These are phyloP conservation scores for Pseudochromis fuscus DNA, from an alignment of 2,797 vertebrate genomes.

Conservation along the genomic window DNA sequence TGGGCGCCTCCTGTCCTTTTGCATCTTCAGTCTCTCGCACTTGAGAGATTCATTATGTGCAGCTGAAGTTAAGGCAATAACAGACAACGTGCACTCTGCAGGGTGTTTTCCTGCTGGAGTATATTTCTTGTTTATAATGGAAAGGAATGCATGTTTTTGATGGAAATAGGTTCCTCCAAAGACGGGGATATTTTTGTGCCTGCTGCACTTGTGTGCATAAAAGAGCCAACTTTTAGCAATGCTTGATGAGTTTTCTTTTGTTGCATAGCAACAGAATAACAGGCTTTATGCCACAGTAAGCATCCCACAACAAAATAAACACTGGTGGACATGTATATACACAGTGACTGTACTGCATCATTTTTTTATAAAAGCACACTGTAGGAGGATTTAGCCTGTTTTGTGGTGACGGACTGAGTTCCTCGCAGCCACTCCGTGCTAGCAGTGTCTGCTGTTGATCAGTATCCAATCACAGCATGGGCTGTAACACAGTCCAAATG, in stretches of 20 bases:
- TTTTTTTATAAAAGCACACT: conserved; percentile 45
- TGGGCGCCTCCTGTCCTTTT: conserved; percentile 96
- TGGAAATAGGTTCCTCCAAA: conserved; percentile 20
- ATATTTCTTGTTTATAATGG: conserved; percentile 43
- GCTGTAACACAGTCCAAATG: conserved; percentile 51
- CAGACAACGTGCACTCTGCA: conserved; percentile 37
- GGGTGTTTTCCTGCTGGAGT: conserved; percentile 46
- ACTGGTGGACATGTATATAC: conserved; percentile 58
- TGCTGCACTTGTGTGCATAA: conserved; percentile 9
- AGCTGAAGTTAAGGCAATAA: conserved; percentile 75
- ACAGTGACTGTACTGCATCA: conserved; percentile 43
- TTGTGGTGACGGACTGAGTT: conserved; percentile 52
- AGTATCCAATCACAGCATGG: conserved; percentile 62
- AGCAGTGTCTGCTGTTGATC: conserved; percentile 77
- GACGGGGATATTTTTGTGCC: conserved; percentile 20
- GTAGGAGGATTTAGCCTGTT: conserved; percentile 37
- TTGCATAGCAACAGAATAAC: conserved; percentile 61
- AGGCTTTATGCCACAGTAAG: conserved; percentile 52
- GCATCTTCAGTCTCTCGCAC: conserved; percentile 95
- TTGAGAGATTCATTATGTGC: conserved; percentile 99
- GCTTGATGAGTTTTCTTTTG: conserved; percentile 56
- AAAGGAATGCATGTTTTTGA: conserved; percentile 36
- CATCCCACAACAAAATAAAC: conserved; percentile 65
- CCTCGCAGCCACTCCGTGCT: conserved; percentile 50
- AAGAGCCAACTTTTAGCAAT: conserved; percentile 12